These are phyloP conservation scores for Pyrgus malvae DNA, from an alignment of 2,888 invertebrate species.

Conservation along the genomic window DNA sequence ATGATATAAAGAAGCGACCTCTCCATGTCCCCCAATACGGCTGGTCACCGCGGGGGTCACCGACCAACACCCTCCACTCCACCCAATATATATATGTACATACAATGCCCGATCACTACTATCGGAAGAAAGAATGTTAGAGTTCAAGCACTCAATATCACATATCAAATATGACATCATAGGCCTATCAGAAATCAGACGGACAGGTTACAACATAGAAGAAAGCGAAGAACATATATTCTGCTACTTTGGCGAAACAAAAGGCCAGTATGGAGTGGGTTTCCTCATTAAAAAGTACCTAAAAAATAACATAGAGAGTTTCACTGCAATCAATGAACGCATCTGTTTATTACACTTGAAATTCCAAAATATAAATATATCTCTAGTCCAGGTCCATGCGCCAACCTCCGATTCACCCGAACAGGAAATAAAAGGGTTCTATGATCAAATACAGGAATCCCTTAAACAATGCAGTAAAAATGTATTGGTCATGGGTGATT, in stretches of 20 bases:
- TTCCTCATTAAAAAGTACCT: slow-evolving; percentile 33
- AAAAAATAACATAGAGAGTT: slow-evolving; percentile 28
- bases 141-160: slow-evolving; percentile 20
- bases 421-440: slow-evolving; percentile 19
- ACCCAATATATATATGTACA: slow-evolving; percentile 23
- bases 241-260: slow-evolving; percentile 31
- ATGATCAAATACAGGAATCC: slow-evolving; percentile 14
- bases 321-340: slow-evolving; percentile 32
- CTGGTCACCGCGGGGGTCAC: slow-evolving; percentile 61
- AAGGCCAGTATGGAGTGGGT: slow-evolving; percentile 35
- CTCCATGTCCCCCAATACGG: no score
- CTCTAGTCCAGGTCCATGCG: slow-evolving; percentile 30
- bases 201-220: slow-evolving; percentile 29
- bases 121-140: slow-evolving; percentile 16
- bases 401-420: slow-evolving; percentile 19
- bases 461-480: slow-evolving; percentile 10
- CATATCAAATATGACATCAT: slow-evolving; percentile 21
- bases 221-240: slow-evolving; percentile 36
- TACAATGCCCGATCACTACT: slow-evolving; percentile 25
- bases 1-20: no score
- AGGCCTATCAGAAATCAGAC: slow-evolving; percentile 10
- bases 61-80: slow-evolving; percentile 34
- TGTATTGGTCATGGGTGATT: slow-evolving; percentile 16
- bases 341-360: slow-evolving; percentile 30
- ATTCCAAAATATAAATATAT: slow-evolving; percentile 6